Conservation (phyloP, 2,888 invertebrate species). For the Pristionchus arcanus region DNA sequence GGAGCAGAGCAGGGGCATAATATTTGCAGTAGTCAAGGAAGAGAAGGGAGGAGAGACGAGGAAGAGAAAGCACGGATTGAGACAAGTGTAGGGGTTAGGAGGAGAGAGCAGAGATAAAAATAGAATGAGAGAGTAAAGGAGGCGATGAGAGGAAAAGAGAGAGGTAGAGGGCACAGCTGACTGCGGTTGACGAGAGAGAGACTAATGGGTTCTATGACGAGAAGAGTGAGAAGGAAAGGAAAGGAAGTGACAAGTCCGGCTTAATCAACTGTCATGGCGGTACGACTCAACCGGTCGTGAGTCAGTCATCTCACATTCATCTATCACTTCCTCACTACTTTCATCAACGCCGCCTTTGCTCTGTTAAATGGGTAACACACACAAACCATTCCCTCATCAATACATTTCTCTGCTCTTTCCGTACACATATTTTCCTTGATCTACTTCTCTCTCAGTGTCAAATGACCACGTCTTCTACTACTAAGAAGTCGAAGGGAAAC, state of each 20-base stretch:
- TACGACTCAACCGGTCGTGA: not conserved
- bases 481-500: not conserved
- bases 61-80: conserved; percentile 33
- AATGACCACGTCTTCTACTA: conserved; percentile 30
- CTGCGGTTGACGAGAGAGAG: conserved; percentile 8
- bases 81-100: not conserved
- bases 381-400: too few species aligned
- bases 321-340: not conserved
- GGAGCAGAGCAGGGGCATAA: conserved; percentile 36
- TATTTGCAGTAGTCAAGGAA: conserved; percentile 37
- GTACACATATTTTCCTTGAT: not conserved
- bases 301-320: not conserved
- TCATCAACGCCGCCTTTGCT: not conserved
- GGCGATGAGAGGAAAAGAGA: conserved; percentile 6
- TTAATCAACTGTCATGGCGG: conserved; percentile 30
- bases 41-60: not conserved
- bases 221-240: not conserved
- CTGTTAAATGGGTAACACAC: not conserved
- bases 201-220: conserved; percentile 42
- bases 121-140: not conserved
- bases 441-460: conserved; percentile 15
- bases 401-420: not conserved
- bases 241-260: conserved; percentile 20
- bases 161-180: conserved; percentile 43
- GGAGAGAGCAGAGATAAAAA: conserved; percentile 8